Evolutionary conservation across 1,140 invertebrate species (phyloP), one percentile per base, ranked within the genome.

Genomic region (Drosophila sproati): DNA sequence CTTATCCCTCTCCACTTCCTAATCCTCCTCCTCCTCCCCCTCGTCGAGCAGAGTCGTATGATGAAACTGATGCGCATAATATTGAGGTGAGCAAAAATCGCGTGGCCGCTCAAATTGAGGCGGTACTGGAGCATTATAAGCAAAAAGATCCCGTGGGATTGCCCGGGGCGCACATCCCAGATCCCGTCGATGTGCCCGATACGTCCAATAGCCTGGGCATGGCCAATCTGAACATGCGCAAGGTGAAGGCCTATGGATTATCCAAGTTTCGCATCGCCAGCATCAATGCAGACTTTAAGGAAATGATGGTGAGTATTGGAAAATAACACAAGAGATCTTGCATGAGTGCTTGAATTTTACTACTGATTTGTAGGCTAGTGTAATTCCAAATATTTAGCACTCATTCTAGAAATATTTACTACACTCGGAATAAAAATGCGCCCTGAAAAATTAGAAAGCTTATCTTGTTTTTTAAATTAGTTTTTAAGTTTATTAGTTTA

Each of bases 91-190:
- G 94, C 4, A 94, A 96, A 89, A 94, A 95, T 79, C 95, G 94
- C 72, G 93, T 97, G 10, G 95, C 95, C 47, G 95, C 96, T 66
- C 95, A 96, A 78, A 94, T 97, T 39, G 93, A 95, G 34, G 92
- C 93, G 32, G 94, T 97, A 5, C 83, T 98, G n/a, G 95, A 96
- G 48, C 97, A 98, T 88, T 97, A 96, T 89, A 96, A 97, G 92
- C 94, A 97, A 81, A 93, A 95, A 52, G 96, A 97, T 93, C 96
- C 96, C 0, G 93, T 96, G 1, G 97, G 97, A 0, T 83, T 97
- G 6, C 97, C 97, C 0, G 95, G 95, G 3, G 95, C 94, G 0
- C 95, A 95, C 5, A 94, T 97, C 56, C 96, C 95, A 2, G 96
- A 97, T 92, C 97, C 97, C 0, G 95, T 96, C 94, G 88, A 94